Evolutionary conservation across 1,140 invertebrate species (phyloP).

Genomic region (Acromyrmex echinatior): DNA sequence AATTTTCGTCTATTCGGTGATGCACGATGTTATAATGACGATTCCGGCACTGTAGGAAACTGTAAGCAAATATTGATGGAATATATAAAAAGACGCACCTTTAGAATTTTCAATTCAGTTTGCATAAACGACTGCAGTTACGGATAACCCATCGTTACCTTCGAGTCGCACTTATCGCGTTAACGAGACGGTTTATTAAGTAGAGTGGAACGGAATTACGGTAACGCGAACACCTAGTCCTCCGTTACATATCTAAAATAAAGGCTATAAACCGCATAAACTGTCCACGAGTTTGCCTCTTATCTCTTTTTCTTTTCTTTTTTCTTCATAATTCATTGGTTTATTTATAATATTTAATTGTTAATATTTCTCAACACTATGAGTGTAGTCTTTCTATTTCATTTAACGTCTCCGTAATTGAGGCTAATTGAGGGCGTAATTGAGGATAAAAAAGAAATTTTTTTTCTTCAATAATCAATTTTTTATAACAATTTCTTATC

Average conservation of each 20-base stretch:
- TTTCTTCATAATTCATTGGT: neutral
- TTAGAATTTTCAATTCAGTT: slow-evolving; percentile 14
- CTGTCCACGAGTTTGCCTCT: neutral
- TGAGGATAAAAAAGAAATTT: neutral
- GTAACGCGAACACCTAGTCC: slow-evolving; percentile 61
- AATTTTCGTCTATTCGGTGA: neutral
- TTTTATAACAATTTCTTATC: neutral
- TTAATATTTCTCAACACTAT: neutral
- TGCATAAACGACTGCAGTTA: slow-evolving; percentile 21
- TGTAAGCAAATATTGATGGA: neutral
- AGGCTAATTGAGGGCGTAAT: neutral
- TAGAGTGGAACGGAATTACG: slow-evolving; percentile 71
- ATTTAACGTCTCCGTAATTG: neutral
- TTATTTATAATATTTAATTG: neutral
- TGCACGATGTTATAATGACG: neutral
- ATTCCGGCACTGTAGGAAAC: neutral
- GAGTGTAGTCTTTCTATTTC: neutral
- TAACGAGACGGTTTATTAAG: slow-evolving; percentile 58
- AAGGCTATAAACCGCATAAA: slow-evolving; percentile 1
- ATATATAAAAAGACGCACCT: neutral
- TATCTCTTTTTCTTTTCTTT: slow-evolving; percentile 2
- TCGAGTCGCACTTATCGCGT: slow-evolving; percentile 56
- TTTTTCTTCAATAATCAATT: neutral
- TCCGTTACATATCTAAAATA: slow-evolving; percentile 39
- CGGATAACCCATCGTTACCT: slow-evolving; percentile 47